Evolutionary conservation across 2,113 vertebrate genomes (phyloP).

Genomic region (Brachirus orientalis): DNA sequence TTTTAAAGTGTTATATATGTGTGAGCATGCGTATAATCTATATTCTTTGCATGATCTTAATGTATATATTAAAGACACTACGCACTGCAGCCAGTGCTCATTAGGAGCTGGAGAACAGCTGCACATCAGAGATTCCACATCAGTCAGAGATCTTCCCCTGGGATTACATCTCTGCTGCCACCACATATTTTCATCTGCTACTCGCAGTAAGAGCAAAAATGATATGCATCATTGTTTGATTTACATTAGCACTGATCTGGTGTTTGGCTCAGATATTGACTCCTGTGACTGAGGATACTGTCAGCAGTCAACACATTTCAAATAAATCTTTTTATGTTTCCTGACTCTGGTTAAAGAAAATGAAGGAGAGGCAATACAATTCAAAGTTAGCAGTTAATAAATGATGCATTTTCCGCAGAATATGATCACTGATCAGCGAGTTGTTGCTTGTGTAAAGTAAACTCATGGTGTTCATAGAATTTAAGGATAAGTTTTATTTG

Average conservation of each 20-base stretch:
- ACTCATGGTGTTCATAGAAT: neutral
- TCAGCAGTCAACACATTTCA: neutral
- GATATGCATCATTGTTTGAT: constrained; percentile 33
- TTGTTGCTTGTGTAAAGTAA: constrained; percentile 6
- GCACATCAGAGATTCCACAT: constrained; percentile 35
- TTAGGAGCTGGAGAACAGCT: constrained; percentile 40
- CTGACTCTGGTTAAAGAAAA: constrained; percentile 31
- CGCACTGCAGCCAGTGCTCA: constrained; percentile 1
- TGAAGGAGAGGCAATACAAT: constrained; percentile 34
- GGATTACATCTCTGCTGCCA: constrained; percentile 48
- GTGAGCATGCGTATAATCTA: neutral
- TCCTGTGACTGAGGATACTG: constrained; percentile 4
- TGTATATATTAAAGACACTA: neutral
- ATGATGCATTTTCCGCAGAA: neutral
- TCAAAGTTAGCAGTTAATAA: constrained; percentile 28
- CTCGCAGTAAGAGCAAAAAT: no score
- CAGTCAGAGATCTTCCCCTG: constrained; percentile 37
- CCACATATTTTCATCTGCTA: neutral
- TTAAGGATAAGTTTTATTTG: no score
- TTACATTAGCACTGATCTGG: constrained; percentile 10
- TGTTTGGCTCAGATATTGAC: constrained; percentile 3
- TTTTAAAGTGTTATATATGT: neutral
- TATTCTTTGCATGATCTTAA: neutral
- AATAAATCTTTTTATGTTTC: constrained; percentile 28
- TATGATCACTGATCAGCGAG: constrained; percentile 8